Conservation (phyloP, 1,140 invertebrate species). For the Bombus superbus region DNA sequence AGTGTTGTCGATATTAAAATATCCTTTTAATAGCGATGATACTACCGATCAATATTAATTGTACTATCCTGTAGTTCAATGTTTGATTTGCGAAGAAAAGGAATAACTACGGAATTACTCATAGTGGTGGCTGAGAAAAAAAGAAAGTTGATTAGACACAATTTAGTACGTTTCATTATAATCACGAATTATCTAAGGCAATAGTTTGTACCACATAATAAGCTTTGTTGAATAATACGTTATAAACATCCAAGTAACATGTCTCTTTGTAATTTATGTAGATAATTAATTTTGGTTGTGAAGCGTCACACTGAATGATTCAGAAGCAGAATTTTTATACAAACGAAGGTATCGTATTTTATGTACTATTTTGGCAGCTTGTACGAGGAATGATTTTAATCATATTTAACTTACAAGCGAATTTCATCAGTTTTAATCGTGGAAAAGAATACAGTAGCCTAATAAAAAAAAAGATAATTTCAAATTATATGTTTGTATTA, state of each 20-base stretch:
- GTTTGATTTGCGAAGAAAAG: background rate
- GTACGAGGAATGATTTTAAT: slow-evolving; percentile 41
- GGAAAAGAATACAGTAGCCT: slow-evolving; percentile 34
- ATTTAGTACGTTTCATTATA: slow-evolving; percentile 19
- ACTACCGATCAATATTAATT: slow-evolving; percentile 12
- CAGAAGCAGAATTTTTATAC: slow-evolving; percentile 25
- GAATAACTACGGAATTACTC: background rate
- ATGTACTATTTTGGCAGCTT: slow-evolving; percentile 18
- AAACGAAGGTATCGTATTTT: slow-evolving; percentile 10
- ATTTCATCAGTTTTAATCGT: slow-evolving; percentile 1
- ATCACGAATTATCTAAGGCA: slow-evolving; percentile 7
- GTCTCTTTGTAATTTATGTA: slow-evolving; percentile 42
- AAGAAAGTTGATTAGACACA: background rate
- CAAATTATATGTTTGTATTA: slow-evolving; percentile 23
- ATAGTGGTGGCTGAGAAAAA: slow-evolving; percentile 1
- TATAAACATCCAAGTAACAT: slow-evolving; percentile 31
- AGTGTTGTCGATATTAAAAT: slow-evolving; percentile 32
- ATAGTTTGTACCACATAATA: slow-evolving; percentile 41
- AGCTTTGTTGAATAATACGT: slow-evolving; percentile 40
- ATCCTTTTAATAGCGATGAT: slow-evolving; percentile 32
- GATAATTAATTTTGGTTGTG: slow-evolving; percentile 44
- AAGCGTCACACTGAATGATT: background rate
- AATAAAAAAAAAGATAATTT: slow-evolving; percentile 20
- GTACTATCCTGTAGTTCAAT: slow-evolving; percentile 15
- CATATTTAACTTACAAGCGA: background rate